Conservation (phyloP, 2,888 invertebrate species). For the Aplocera efformata region DNA sequence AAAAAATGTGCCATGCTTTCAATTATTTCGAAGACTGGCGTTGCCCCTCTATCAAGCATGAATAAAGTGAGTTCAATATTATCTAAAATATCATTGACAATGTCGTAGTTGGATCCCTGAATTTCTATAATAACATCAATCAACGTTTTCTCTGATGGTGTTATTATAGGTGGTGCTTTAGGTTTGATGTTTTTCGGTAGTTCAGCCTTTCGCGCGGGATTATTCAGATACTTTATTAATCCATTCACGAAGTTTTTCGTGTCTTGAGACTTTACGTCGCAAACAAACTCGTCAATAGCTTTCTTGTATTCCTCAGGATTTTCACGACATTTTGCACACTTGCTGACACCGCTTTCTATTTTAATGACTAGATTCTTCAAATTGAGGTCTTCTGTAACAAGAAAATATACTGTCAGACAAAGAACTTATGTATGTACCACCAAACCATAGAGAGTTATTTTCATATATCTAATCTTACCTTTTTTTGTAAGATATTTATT, state of each 20-base stretch:
- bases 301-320: background rate
- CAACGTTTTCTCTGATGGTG: slow-evolving; percentile 59
- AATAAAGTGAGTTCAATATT: slow-evolving; percentile 63
- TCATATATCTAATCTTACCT: too few species aligned
- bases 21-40: slow-evolving; percentile 57
- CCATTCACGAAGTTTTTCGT: background rate
- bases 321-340: slow-evolving; percentile 2
- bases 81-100: slow-evolving; percentile 44
- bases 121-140: slow-evolving; percentile 53
- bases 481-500: too few species aligned
- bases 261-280: background rate
- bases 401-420: too few species aligned
- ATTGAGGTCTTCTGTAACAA: slow-evolving; percentile 5
- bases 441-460: too few species aligned
- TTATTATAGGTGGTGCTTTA: slow-evolving; percentile 25
- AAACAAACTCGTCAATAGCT: slow-evolving; percentile 2
- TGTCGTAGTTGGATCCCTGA: slow-evolving; percentile 29
- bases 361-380: background rate
- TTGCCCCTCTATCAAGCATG: slow-evolving; percentile 45
- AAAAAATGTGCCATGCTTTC: slow-evolving; percentile 67
- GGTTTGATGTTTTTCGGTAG: background rate
- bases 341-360: slow-evolving; percentile 8
- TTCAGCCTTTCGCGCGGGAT: slow-evolving; percentile 2
- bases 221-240: slow-evolving; percentile 4
- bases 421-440: too few species aligned